Evolutionary conservation across 2,888 invertebrate genomes (phyloP), one percentile per base, ranked within the genome.

Genomic region (Andrena praecox): DNA sequence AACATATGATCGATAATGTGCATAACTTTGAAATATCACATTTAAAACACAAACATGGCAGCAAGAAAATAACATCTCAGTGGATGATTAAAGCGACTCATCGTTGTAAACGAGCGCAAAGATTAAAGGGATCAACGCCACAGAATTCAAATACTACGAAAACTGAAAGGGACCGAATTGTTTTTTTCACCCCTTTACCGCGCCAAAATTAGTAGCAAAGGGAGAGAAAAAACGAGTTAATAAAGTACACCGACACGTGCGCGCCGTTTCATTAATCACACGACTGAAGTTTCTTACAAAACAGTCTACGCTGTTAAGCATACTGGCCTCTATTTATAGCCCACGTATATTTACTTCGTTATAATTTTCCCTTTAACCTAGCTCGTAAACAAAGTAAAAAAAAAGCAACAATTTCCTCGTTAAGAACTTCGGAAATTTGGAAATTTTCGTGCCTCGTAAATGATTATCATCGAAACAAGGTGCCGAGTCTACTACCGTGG

Each of bases 181-280:
- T 16, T 16, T 8, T 52, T 27, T 31, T 27, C 31, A 59, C 42
- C 8, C 20, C 52, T 31, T 50, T 33, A 10, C 42, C 5, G 12
- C 31, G 16, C 60, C 20, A 12, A 80, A 71, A 71, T 78, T 60
- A 60, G 50, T 24, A 33, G 16, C 62, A 20, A 52, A 20, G 52
- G 2, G 33, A n/a, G 0, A 29, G 27, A 48, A 63, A 48, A 77
- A 35, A n/a, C 2, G 12, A 16, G 42, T 4, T 3, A n/a, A 66
- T 27, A 67, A 60, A 60, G 4, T 42, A 42, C 24, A 20, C 24
- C 33, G 35, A 35, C 24, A 64, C 33, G 50, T n/a, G 73, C 59
- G 56, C 56, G 31, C n/a, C 56, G 48, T 64, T 56, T 64, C 64
- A 56, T 77, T 77, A 77, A 77, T 63, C 33, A 63, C 24, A 2